Base-by-base conservation (phyloP, 2,888 invertebrate species). In the Epirrita christyi region DNA sequence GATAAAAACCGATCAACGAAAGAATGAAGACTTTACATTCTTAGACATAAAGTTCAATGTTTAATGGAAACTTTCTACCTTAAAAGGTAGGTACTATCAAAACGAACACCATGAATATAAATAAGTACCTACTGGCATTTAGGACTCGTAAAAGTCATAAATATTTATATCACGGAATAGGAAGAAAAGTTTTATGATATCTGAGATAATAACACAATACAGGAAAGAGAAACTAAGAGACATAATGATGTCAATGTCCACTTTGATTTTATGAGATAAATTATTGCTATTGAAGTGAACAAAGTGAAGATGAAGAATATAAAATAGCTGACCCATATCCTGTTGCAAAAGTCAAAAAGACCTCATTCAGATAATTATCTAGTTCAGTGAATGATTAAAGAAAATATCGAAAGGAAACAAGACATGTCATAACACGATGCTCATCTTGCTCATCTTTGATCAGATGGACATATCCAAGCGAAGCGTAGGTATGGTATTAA, bases 101-200 rank as follows among this genome's bases (percentile, higher is more conserved):
- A 61, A 59, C 58, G 58, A 59, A 62, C 63, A 62, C 58, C 54
- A 53, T 61, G 62, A 62, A 58, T 73, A 72, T 75, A 75, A 75
- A 78, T 75, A 75, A 75, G 78, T 72, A 72, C n/a, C n/a, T n/a
- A n/a, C 70, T 69, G 75, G 73, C 78, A 76, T 83, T 82, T 79
- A 78, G 72, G 66, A 75, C 72, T 78, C 76, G 58, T 66, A 60
- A 66, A 63, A 60, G 60, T 59, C 58, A 73, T 84, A 82, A 86
- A 83, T 82, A 83, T 85, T 84, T 80, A 78, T 73, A 71, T 70
- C 70, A 70, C 71, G 70, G 73, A 77, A 76, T 78, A 77, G 73
- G 72, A 64, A 59, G 67, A 80, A 73, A 74, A 68, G 70, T 78
- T 83, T 84, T 77, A 82, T 68, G 75, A 74, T 34, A 59, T 43